These are phyloP conservation scores for Trididemnum nubilum DNA, from an alignment of 23 tunicate species.

Conservation along the genomic window DNA sequence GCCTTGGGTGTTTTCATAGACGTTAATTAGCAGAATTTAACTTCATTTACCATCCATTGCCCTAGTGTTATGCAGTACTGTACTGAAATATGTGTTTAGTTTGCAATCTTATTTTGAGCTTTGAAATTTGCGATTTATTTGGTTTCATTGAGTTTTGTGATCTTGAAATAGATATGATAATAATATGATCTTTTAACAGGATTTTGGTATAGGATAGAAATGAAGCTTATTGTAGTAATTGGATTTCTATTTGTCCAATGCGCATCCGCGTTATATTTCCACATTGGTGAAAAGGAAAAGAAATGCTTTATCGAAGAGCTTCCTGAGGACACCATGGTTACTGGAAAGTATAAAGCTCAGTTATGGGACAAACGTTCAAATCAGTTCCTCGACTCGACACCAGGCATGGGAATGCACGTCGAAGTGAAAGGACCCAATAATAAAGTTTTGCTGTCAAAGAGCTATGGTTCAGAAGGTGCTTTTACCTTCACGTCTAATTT, in stretches of 20 bases:
- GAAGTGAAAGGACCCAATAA: slow-evolving; percentile 51
- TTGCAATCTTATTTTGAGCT: too few species aligned
- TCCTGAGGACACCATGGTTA: slow-evolving; percentile 64
- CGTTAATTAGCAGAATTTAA: too few species aligned
- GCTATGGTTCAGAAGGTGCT: slow-evolving; percentile 48
- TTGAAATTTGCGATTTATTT: too few species aligned
- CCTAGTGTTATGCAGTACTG: too few species aligned
- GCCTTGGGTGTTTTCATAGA: too few species aligned
- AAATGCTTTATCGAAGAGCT: slow-evolving; percentile 69
- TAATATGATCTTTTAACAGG: background rate
- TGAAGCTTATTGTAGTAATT: slow-evolving; percentile 2
- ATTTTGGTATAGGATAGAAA: background rate
- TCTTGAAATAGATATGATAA: too few species aligned
- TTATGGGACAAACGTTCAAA: slow-evolving; percentile 44
- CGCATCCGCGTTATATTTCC: slow-evolving; percentile 34
- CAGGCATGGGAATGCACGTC: slow-evolving; percentile 74
- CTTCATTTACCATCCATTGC: too few species aligned
- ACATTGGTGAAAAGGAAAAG: slow-evolving; percentile 54
- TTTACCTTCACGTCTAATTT: slow-evolving; percentile 35
- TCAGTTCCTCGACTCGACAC: slow-evolving; percentile 37
- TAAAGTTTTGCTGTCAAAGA: slow-evolving; percentile 39
- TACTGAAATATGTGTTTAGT: too few species aligned
- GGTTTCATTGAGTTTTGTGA: too few species aligned
- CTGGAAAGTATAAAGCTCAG: slow-evolving; percentile 47
- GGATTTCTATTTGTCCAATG: slow-evolving; percentile 13